Evolutionary conservation across 2,113 vertebrate genomes (phyloP).

Genomic region (Lophotis ruficrista): DNA sequence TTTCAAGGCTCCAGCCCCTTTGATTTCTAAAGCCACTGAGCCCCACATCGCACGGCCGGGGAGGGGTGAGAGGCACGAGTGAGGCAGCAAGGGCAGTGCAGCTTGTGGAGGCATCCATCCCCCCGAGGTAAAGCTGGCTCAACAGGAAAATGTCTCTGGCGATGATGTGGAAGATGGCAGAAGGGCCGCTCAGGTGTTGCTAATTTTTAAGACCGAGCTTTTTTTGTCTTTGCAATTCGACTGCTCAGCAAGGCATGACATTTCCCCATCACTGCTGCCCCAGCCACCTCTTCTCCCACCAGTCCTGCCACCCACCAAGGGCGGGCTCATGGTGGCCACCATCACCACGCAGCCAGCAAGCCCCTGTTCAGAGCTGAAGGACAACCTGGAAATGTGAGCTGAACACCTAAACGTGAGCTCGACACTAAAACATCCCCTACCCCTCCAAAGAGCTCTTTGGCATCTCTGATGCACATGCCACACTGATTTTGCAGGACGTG

Average conservation of each 20-base stretch:
- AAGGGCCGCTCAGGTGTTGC: constrained; percentile 45
- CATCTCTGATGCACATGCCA: not conserved
- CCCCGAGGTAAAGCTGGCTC: not conserved
- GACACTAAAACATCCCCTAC: not conserved
- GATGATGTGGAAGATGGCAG: not conserved
- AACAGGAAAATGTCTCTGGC: not conserved
- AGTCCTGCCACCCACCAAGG: not conserved
- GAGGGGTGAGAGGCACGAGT: not conserved
- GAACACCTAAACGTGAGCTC: not conserved
- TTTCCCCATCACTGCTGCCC: accelerated
- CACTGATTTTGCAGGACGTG: not conserved
- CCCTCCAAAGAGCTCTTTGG: not conserved
- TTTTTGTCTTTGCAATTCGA: not conserved
- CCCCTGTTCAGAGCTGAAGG: not conserved
- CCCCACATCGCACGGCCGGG: accelerated
- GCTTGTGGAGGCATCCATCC: not conserved
- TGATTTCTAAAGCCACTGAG: not conserved
- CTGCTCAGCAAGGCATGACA: not conserved
- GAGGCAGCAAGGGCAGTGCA: not conserved
- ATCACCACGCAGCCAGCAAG: not conserved
- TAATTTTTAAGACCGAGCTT: not conserved
- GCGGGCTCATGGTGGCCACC: not conserved
- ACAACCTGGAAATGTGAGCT: not conserved
- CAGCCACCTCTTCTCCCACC: not conserved
- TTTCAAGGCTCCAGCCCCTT: not conserved